Evolutionary conservation across 1,140 invertebrate genomes (phyloP), one percentile per base, ranked within the genome.

Genomic region (Periplaneta americana): DNA sequence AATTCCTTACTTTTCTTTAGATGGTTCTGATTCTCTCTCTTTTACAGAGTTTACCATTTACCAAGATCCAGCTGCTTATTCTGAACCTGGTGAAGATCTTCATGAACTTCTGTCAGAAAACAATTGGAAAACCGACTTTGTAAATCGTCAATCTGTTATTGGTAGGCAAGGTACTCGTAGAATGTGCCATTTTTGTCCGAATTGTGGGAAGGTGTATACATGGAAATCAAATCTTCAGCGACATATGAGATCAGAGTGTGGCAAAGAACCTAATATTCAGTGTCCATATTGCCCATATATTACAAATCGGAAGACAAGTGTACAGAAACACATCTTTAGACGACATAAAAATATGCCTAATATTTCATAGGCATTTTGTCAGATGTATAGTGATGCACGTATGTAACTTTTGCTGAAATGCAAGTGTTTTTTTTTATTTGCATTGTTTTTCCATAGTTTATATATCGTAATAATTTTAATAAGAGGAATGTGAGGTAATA

Each of bases 191-290:
- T 35, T 28, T 22, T 80, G 79, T 36, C 80, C 74, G 22, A 34
- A 34, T 33, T 81, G 80, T 48, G 74, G 74, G 22, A 36, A 78
- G 75, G 74, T 75, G 18, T 81, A 81, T 33, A 81, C 34, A 36
- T 37, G 79, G 28, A 80, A 75, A 76, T 78, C 80, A 37, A 82
- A 78, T 32, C 33, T 82, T 17, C 66, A 48, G 48, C 74, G 81
- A 32, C 83, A 83, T 28, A 35, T 78, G 6, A 34, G 77, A 28
- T 86, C 86, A 75, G 86, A 87, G 77, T 87, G 87, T 77, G 86
- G 87, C 15, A 84, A 85, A 15, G 84, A 85, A 77, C 85, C 86
- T 15, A 35, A 80, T 35, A 39, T 34, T 15, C 79, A 74, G 17
- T 80, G 79, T n/a, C 79, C 66, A 1, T 66, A 77, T 18, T 84